phyloP scores from a whole-genome alignment of 1,140 invertebrate species.

The Pseudobourletiella spinata region DNA sequence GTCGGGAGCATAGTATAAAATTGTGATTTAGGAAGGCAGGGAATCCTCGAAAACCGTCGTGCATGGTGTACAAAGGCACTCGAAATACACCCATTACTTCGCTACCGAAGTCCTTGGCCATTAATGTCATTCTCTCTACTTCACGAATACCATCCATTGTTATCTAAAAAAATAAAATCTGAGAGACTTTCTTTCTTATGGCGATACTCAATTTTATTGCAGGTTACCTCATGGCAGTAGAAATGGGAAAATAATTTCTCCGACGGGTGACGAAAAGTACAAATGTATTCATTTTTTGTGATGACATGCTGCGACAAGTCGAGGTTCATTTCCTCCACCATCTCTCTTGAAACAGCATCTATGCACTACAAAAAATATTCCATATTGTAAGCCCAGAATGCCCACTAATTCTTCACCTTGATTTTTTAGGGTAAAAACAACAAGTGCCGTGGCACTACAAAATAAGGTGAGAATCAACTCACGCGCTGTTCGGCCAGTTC shows the following conservation, averaged over 20 bases:
- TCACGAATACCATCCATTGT: background rate
- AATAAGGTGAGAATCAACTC: no score
- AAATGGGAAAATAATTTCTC: conserved; percentile 46
- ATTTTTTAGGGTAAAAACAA: no score
- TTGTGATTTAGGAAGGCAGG: conserved; percentile 47
- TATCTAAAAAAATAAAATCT: background rate
- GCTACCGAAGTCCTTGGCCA: conserved; percentile 44
- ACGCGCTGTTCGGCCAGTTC: background rate
- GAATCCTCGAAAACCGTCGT: conserved; percentile 46
- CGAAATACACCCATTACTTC: conserved; percentile 47
- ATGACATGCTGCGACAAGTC: conserved; percentile 33
- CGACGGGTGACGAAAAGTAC: conserved; percentile 13
- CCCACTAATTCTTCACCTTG: no score
- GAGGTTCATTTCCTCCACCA: conserved; percentile 49
- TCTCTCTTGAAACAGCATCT: conserved; percentile 46
- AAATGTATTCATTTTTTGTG: background rate
- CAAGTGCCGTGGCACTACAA: no score
- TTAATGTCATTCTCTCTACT: conserved; percentile 24
- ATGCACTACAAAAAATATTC: no score
- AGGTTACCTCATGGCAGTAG: conserved; percentile 45
- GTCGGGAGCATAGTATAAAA: conserved; percentile 46
- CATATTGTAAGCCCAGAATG: no score
- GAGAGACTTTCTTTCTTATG: background rate
- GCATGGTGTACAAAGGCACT: conserved; percentile 48
- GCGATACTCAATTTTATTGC: conserved; percentile 39